Conservation (phyloP, 2,797 vertebrate genomes). For the Phalanger gymnotis region DNA sequence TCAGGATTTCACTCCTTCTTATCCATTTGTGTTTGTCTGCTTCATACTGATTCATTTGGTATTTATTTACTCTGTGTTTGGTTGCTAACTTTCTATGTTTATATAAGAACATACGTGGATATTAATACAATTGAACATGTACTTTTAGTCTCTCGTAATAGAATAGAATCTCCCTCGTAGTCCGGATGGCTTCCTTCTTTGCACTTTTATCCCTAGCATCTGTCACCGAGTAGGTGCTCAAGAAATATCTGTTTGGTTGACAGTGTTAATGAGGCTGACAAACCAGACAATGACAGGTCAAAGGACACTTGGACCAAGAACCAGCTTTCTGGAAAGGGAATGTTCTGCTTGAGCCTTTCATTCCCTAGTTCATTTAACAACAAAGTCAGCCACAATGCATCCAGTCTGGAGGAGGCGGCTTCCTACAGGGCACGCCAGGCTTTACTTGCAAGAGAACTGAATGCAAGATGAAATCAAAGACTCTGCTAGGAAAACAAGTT, state of each 20-base stretch:
- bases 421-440: neutral
- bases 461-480: neutral
- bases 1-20: neutral
- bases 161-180: neutral
- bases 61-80: neutral
- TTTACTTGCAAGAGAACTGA: neutral
- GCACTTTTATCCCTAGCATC: neutral
- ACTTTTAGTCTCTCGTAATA: neutral
- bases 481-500: neutral
- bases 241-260: neutral
- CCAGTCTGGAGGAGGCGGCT: neutral
- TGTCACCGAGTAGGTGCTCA: neutral
- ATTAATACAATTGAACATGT: neutral
- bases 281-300: fast-evolving
- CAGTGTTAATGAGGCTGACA: neutral
- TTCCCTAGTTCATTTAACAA: neutral
- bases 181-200: neutral
- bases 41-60: neutral
- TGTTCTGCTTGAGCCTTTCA: neutral
- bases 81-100: neutral
- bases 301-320: neutral
- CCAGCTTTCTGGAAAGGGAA: neutral
- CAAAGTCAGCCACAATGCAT: neutral
- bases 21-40: neutral
- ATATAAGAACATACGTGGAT: neutral